Base-by-base conservation (phyloP, 1,140 invertebrate genomes). In the Scaptomyza pallida region DNA sequence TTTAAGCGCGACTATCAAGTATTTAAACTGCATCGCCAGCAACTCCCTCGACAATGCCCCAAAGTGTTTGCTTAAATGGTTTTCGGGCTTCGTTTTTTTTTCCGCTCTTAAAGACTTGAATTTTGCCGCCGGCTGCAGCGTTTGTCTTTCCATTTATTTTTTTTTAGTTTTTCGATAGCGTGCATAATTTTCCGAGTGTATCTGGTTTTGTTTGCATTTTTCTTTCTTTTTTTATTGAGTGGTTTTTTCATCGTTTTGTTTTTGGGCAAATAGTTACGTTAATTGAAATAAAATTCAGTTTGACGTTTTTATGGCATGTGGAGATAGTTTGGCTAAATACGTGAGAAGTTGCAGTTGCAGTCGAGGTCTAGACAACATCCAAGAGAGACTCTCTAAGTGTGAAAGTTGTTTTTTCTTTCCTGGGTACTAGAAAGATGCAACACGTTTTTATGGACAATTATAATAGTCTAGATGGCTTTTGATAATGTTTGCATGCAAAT, bases 281-380 rank as follows among this genome's bases (percentile, higher is more conserved):
- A 85, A 85, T 85, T 85, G 80, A 85, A 85, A 85, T 85, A 85
- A 85, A 85, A 85, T 86, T 86, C 81, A 69, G 80, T 85, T 85
- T 86, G 80, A 85, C 81, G 76, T 80, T 85, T 85, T 80, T 80
- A 85, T 85, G 65, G 76, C 80, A 80, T 74, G 68, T 70, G 72
- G 77, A 71, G 81, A 80, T 85, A 80, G 80, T 80, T 76, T 51
- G 64, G 76, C 64, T 80, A 80, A 85, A 85, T 82, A 82, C 73
- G 73, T 82, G 65, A 80, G 76, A 76, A 70, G 75, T 63, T 65
- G 75, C 48, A 30, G 44, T 55, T 54, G 64, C 62, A 69, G 54
- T 23, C 16, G 60, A 23, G 17, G 48, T 60, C 64, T 35, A 65
- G 57, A 62, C 65, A 30, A 16, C 16, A n/a, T 23, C 52, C 35